These are phyloP conservation scores for Scolopax bukidnonensis DNA, from an alignment of 2,797 vertebrate genomes.

Conservation along the genomic window DNA sequence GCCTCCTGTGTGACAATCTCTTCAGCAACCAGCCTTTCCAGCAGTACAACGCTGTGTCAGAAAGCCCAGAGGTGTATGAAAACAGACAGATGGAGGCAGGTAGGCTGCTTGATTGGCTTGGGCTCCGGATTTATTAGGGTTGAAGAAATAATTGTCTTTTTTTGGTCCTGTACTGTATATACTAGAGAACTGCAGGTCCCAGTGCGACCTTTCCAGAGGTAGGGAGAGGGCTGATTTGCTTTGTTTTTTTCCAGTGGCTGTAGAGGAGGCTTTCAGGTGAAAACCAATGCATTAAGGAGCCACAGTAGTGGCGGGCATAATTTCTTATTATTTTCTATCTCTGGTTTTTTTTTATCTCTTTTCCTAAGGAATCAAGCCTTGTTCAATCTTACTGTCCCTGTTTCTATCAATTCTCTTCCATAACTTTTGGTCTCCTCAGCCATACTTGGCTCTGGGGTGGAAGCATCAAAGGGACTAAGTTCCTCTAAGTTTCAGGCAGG, in stretches of 20 bases:
- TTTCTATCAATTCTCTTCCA: background rate
- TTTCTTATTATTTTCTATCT: background rate
- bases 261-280: background rate
- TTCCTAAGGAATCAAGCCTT: background rate
- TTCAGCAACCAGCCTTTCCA: slow-evolving; percentile 96
- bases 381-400: background rate
- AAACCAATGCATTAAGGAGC: background rate
- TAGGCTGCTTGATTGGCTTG: slow-evolving; percentile 25
- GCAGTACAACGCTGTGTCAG: slow-evolving; percentile 72
- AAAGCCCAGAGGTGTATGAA: slow-evolving; percentile 69
- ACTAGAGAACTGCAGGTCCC: background rate
- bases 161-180: background rate
- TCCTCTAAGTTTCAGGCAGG: background rate
- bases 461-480: background rate
- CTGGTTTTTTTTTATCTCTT: background rate
- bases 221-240: background rate
- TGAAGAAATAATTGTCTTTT: background rate
- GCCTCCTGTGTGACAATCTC: slow-evolving; percentile 93
- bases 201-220: background rate
- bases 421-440: background rate
- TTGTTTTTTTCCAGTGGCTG: background rate
- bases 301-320: background rate
- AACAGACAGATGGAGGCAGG: slow-evolving; percentile 73
- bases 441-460: background rate
- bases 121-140: background rate